phyloP scores from a whole-genome alignment of 2,888 invertebrate genomes.

The Argyresthia goedartella region DNA sequence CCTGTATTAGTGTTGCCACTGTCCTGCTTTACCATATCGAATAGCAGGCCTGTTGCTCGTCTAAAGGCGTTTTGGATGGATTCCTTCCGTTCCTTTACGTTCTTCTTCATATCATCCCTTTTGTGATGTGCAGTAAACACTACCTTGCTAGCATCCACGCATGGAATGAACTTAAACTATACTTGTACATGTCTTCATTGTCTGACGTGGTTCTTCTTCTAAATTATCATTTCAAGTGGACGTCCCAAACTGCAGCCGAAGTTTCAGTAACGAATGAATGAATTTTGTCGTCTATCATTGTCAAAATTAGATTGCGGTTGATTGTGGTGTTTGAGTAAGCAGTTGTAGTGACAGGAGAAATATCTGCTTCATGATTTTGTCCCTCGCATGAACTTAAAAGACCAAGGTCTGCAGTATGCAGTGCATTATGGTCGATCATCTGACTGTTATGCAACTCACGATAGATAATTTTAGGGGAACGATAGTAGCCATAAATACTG shows the following conservation, averaged over 20 bases:
- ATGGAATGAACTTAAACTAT: constrained; percentile 7
- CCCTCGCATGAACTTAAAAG: constrained; percentile 5
- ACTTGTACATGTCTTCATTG: background rate
- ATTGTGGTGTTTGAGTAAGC: background rate
- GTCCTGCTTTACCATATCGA: background rate
- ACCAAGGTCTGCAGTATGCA: constrained; percentile 7
- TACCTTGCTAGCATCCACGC: constrained; percentile 7
- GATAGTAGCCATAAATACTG: background rate
- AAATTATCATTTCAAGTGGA: constrained; percentile 4
- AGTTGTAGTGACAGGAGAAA: constrained; percentile 2
- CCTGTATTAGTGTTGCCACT: background rate
- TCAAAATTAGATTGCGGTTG: constrained; percentile 3
- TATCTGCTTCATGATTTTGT: constrained; percentile 2
- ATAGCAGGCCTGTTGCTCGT: background rate
- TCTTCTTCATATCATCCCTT: background rate
- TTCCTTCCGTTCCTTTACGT: too few relatives aligned
- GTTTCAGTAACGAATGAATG: constrained; percentile 6
- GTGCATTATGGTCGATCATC: constrained; percentile 8
- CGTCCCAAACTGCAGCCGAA: constrained; percentile 5
- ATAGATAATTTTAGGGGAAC: background rate
- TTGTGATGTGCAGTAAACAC: constrained; percentile 3
- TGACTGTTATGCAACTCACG: constrained; percentile 4
- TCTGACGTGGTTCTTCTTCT: background rate
- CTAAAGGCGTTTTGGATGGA: background rate
- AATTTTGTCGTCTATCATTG: constrained; percentile 6